phyloP scores from a whole-genome alignment of 2,888 invertebrate species.

The Stictocephala bisonia region DNA sequence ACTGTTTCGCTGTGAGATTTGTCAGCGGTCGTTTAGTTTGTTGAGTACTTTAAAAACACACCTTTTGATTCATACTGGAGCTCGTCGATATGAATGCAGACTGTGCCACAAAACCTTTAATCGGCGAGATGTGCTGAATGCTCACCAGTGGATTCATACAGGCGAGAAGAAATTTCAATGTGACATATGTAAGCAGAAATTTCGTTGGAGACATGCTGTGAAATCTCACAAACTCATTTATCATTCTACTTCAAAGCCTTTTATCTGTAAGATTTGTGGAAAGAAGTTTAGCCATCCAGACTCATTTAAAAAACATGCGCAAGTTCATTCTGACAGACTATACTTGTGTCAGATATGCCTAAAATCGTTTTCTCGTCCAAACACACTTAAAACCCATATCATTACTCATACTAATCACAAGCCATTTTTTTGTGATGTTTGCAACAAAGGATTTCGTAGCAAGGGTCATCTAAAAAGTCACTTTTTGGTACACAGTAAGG shows the following conservation, averaged over 20 bases:
- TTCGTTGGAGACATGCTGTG: conserved; percentile 24
- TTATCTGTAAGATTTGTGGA: background rate
- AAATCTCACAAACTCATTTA: conserved; percentile 29
- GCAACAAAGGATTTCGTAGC: conserved; percentile 19
- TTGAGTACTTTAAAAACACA: conserved; percentile 17
- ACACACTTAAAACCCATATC: conserved; percentile 33
- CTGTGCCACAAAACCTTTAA: conserved; percentile 6
- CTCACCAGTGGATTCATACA: conserved; percentile 34
- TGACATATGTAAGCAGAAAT: conserved; percentile 1
- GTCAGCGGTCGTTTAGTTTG: conserved; percentile 22
- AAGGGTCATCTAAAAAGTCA: conserved; percentile 17
- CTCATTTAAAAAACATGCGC: conserved; percentile 18
- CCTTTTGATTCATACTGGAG: conserved; percentile 17
- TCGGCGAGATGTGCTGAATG: conserved; percentile 7
- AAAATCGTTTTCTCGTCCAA: conserved; percentile 9
- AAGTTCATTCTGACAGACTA: conserved; percentile 7
- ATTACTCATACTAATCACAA: conserved; percentile 36
- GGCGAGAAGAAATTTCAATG: conserved; percentile 27
- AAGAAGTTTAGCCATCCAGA: conserved; percentile 24
- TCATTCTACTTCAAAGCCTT: conserved; percentile 14
- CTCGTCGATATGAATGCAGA: conserved; percentile 1
- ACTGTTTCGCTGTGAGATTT: conserved; percentile 42
- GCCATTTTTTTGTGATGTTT: conserved; percentile 31
- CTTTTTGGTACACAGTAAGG: conserved; percentile 30
- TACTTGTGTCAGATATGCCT: conserved; percentile 25